These are phyloP conservation scores for Caenorhabditis doughertyi DNA, from an alignment of 2,888 invertebrate species.

Conservation along the genomic window DNA sequence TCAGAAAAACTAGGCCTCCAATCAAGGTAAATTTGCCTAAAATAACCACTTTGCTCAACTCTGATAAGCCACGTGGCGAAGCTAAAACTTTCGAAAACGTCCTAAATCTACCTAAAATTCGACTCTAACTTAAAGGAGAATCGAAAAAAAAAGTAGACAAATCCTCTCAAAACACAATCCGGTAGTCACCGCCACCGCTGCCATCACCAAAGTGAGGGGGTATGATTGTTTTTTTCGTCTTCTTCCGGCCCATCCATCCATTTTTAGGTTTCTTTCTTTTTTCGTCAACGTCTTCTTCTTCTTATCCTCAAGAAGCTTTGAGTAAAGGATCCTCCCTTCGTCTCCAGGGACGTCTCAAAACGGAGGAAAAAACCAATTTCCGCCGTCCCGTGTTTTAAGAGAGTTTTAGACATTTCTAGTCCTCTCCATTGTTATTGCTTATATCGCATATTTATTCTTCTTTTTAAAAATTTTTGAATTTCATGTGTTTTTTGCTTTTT, in stretches of 20 bases:
- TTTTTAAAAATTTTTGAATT: neutral
- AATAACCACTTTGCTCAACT: too few relatives aligned
- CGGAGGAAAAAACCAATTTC: constrained; percentile 28
- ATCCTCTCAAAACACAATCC: neutral
- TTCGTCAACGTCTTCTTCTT: too few relatives aligned
- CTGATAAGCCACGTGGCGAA: too few relatives aligned
- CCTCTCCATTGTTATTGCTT: neutral
- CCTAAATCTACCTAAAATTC: too few relatives aligned
- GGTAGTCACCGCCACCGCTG: too few relatives aligned
- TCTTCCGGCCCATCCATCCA: too few relatives aligned
- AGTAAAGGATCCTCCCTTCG: neutral
- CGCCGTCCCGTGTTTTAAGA: too few relatives aligned
- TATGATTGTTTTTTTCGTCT: constrained; percentile 25
- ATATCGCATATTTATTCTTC: neutral
- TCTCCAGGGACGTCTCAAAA: constrained; percentile 25
- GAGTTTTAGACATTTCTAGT: constrained; percentile 22
- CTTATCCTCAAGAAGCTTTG: too few relatives aligned
- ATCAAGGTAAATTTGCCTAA: too few relatives aligned
- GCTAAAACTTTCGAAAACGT: too few relatives aligned
- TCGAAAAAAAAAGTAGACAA: neutral
- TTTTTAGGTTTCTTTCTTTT: neutral
- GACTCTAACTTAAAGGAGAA: too few relatives aligned
- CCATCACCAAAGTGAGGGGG: neutral
- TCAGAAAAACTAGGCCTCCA: too few relatives aligned
- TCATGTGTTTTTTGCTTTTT: neutral